Evolutionary conservation across 2,888 invertebrate genomes (phyloP), one percentile per base, ranked within the genome.

Genomic region (Spilosoma lubricipeda): DNA sequence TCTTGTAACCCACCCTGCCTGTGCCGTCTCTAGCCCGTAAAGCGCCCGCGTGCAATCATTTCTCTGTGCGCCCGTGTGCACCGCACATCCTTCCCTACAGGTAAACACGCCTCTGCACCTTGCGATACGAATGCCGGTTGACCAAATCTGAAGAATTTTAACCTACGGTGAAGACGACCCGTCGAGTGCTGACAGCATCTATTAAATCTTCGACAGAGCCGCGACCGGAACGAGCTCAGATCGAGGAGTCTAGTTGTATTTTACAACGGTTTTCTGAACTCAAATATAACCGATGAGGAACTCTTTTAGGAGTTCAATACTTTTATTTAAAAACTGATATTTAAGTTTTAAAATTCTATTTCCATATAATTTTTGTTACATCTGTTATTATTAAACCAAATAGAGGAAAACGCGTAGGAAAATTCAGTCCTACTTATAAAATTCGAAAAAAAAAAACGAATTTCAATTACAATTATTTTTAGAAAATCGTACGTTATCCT

Each of bases 1-100:
- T 82, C 63, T 75, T 83, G 78, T 86, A 81, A 82, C 81, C 15
- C 56, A 7, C 52, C 27, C 4, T 33, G 33, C 4, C 33, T 3
- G 33, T 3, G 33, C 33, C 33, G 33, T 33, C 33, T 33, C 33
- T 33, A 33, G 33, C 33, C 33, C 33, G 33, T 33, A 4, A 33
- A 33, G 36, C 36, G 36, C 36, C 36, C 36, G 36, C 5, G 36
- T 36, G 36, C 5, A 36, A 36, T 4, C 36, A 7, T 36, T 36
- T 7, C 36, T 36, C 36, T 36, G 5, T n/a, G 36, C 36, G 36
- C 36, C 36, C 36, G 3, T 36, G 33, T 33, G 33, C 33, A 33
- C 33, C 3, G n/a, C n/a, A n/a, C n/a, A n/a, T n/a, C n/a, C n/a
- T n/a, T 33, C 33, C 3, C 4, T 33, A 33, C 4, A 33, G 33